phyloP scores from a whole-genome alignment of 1,140 invertebrate species.

The Akabosia matsudoensis region DNA sequence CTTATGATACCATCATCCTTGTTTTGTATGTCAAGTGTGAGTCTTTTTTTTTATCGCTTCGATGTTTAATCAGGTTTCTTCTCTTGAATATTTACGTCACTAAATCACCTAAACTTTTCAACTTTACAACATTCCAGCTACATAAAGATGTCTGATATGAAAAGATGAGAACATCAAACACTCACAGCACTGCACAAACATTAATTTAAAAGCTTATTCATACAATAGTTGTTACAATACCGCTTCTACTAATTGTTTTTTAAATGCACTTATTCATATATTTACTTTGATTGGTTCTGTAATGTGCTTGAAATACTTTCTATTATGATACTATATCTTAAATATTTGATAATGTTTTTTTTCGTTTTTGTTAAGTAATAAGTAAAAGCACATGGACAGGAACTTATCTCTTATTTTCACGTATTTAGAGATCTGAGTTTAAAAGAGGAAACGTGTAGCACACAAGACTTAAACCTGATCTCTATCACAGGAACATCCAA shows the following conservation, averaged over 20 bases:
- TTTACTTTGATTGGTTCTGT: background rate
- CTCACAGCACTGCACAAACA: background rate
- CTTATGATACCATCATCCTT: background rate
- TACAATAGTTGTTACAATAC: no score
- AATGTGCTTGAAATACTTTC: no score
- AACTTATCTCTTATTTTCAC: no score
- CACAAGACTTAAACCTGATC: no score
- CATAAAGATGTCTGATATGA: background rate
- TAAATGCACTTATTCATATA: no score
- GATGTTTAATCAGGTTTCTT: slow-evolving; percentile 20
- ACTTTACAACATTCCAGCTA: background rate
- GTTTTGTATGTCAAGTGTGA: background rate
- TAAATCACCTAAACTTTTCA: background rate
- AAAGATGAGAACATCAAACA: background rate
- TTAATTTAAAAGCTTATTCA: background rate
- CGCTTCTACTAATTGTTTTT: no score
- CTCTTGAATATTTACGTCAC: background rate
- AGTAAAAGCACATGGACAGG: no score
- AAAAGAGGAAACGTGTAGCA: no score
- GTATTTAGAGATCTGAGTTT: no score
- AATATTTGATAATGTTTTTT: background rate
- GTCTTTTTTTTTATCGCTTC: background rate
- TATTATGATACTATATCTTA: background rate
- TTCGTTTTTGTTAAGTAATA: slow-evolving; percentile 23
- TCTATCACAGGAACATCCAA: no score